These are phyloP conservation scores for Cheilosia grossa DNA, from an alignment of 2,888 invertebrate species.

Conservation along the genomic window DNA sequence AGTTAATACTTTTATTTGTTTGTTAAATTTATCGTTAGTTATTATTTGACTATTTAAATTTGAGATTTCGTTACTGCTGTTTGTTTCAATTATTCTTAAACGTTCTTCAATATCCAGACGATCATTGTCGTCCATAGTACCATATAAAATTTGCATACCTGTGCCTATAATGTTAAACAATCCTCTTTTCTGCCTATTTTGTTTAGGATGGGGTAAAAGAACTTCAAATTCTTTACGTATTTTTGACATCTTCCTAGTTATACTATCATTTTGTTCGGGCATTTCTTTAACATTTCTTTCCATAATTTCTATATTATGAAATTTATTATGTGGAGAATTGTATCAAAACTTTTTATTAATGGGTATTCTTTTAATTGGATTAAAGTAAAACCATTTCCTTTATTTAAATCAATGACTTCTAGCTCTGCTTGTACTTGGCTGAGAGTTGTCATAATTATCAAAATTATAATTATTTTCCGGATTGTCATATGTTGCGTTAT, in stretches of 20 bases:
- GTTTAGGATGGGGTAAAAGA: slow-evolving; percentile 14
- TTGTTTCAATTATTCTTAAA: slow-evolving; percentile 15
- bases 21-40: neutral
- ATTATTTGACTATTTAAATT: neutral
- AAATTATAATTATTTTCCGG: too few species aligned
- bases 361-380: too few species aligned
- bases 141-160: too few species aligned
- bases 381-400: too few species aligned
- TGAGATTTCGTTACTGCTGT: slow-evolving; percentile 3
- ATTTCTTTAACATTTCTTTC: slow-evolving; percentile 21
- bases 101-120: slow-evolving; percentile 7
- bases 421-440: too few species aligned
- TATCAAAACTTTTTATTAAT: too few species aligned
- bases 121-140: slow-evolving; percentile 4
- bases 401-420: too few species aligned
- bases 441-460: too few species aligned
- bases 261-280: slow-evolving; percentile 28
- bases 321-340: too few species aligned
- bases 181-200: slow-evolving; percentile 21
- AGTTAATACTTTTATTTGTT: slow-evolving; percentile 20
- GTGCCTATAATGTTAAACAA: slow-evolving; percentile 15
- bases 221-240: slow-evolving; percentile 31
- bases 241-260: slow-evolving; percentile 17
- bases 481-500: too few species aligned
- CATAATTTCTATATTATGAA: neutral